phyloP scores from a whole-genome alignment of 2,113 vertebrate species.

The Melanerpes aurifrons region DNA sequence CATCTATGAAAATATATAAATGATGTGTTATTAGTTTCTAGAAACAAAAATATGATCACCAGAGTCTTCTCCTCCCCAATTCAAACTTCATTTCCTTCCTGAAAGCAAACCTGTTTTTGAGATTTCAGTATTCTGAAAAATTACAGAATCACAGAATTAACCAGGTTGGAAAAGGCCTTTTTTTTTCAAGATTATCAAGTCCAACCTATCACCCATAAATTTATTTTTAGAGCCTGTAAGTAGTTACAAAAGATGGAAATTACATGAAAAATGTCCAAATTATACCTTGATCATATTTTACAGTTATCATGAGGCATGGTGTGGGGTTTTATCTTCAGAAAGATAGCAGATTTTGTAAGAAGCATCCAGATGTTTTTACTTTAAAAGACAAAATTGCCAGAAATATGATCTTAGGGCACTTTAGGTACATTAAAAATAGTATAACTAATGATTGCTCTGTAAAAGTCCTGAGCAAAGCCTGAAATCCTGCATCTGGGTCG shows the following conservation, averaged over 20 bases:
- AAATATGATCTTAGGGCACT: conserved; percentile 54
- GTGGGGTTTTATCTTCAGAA: neutral
- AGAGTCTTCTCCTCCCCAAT: neutral
- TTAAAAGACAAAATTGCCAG: conserved; percentile 51
- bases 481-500: neutral
- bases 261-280: neutral
- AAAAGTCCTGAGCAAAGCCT: neutral
- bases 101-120: neutral
- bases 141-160: too few relatives aligned
- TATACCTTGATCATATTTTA: neutral
- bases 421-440: conserved; percentile 43
- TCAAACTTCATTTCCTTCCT: neutral
- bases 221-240: neutral
- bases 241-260: neutral
- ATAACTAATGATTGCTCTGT: neutral
- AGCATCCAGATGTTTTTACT: conserved; percentile 8
- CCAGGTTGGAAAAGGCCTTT: too few relatives aligned
- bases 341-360: neutral
- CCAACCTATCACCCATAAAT: too few relatives aligned
- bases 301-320: neutral
- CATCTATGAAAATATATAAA: neutral
- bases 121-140: neutral
- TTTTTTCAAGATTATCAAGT: too few relatives aligned
- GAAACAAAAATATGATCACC: neutral
- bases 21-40: neutral